Percentiles rank a stretch among this genome's conserved stretches.
Conservation (phyloP, 2,113 vertebrate species). For the Vimba vimba region DNA sequence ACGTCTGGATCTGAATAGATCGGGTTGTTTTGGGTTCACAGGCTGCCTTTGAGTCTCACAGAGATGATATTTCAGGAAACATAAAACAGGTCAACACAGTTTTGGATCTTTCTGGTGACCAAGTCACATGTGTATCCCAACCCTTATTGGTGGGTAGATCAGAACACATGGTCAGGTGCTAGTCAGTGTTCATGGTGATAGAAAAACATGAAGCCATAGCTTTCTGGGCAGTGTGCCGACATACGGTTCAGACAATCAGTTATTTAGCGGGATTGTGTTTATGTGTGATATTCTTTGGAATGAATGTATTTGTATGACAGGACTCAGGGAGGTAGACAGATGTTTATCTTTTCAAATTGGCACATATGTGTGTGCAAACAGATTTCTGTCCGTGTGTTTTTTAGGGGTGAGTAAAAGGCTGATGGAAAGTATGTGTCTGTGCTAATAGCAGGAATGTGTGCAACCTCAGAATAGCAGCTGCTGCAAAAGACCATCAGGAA, state of each 20-base stretch:
- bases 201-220: background rate
- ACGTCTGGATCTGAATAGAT: background rate
- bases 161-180: background rate
- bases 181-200: slow-evolving; percentile 2
- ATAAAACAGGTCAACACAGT: slow-evolving; percentile 56
- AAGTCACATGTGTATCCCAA: slow-evolving; percentile 25
- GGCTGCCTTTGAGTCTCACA: slow-evolving; percentile 18
- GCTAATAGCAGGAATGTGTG: slow-evolving; percentile 73
- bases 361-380: background rate
- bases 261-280: background rate
- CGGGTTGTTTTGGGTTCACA: background rate
- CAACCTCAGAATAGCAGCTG: slow-evolving; percentile 74
- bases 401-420: slow-evolving; percentile 35
- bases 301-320: slow-evolving; percentile 1
- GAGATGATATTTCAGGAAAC: slow-evolving; percentile 49
- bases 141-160: background rate
- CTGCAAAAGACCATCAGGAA: slow-evolving; percentile 69
- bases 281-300: slow-evolving; percentile 2
- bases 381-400: background rate
- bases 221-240: background rate
- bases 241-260: background rate
- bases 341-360: background rate
- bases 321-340: background rate
- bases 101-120: slow-evolving; percentile 47
- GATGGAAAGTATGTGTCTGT: slow-evolving; percentile 70